A percentile compares a stretch with the other conserved stretches of the same genome.
Conservation (phyloP, 2,113 vertebrate genomes). For the Mustela nigripes region DNA sequence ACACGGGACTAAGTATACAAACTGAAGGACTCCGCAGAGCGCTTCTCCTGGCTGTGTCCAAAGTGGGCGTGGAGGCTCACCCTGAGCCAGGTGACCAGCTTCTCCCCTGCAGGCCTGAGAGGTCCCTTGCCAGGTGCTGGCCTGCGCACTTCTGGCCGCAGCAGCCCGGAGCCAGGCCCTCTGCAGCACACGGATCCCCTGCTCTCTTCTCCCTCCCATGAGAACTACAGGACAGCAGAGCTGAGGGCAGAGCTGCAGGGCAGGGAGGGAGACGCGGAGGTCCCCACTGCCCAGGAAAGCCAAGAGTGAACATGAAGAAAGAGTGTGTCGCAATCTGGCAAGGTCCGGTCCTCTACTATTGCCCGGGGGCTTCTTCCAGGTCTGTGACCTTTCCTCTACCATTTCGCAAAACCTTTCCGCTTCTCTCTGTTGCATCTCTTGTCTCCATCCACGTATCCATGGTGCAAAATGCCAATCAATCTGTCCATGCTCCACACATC, state of each 20-base stretch:
- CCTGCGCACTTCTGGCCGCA: neutral
- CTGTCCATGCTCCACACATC: neutral
- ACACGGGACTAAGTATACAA: fast-evolving
- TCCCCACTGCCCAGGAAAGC: neutral
- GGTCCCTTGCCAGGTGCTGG: neutral
- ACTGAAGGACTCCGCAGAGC: neutral
- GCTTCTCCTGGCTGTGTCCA: neutral
- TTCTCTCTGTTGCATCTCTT: neutral
- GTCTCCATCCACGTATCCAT: neutral
- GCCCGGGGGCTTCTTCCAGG: neutral
- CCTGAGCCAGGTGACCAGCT: neutral
- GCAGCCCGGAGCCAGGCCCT: neutral
- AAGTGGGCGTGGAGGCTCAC: neutral
- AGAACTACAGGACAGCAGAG: neutral
- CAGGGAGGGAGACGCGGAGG: fast-evolving
- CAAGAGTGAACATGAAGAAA: neutral
- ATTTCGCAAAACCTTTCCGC: neutral
- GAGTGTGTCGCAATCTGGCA: neutral
- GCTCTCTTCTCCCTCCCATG: too few relatives aligned
- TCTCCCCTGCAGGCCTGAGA: constrained; percentile 56
- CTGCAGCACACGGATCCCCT: neutral
- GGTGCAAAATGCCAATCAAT: neutral
- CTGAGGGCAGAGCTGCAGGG: neutral
- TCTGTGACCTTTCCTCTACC: neutral
- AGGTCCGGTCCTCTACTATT: neutral